Base-by-base conservation (phyloP, 2,113 vertebrate genomes). In the Tringa solitaria region DNA sequence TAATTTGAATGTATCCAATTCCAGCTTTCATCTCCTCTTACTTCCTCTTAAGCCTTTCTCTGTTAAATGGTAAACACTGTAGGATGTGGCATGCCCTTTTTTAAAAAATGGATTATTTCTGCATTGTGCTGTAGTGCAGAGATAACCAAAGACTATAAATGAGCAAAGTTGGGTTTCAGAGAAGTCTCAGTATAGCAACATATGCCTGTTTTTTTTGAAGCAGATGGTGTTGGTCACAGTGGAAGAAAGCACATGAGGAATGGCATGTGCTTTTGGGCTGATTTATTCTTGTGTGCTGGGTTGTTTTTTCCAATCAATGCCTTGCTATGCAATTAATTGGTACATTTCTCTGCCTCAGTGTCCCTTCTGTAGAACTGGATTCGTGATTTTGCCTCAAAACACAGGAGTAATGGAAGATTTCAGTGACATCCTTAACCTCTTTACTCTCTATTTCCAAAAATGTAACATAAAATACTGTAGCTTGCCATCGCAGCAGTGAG, bases 171-270 rank as follows among this genome's bases (percentile, higher is more conserved):
- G 35, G 50, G 51, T 63, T 93, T 89, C 87, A 87, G 51, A 74
- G 32, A 82, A 91, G 37, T 37, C 64, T 95, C 43, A 54, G 1
- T 67, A n/a, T 4, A 81, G n/a, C 69, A 81, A n/a, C 64, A 89
- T 91, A 91, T 63, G 92, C 19, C 19, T 83, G 24, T 46, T 60
- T 16, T 16, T 82, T 64, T 69, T 68, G 3, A 77, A 90, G 78
- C 84, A 95, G 85, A 85, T 91, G 86, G 79, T 64, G 30, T 45
- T 84, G 73, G 86, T 90, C 73, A 68, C 68, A 78, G 91, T 46
- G 28, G 76, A 90, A 90, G 75, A 41, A 73, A 90, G 50, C 56
- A 90, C 57, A 72, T 45, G 53, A 50, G 54, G 35, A 94, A 69
- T 57, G 37, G 53, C 6, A 23, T 20, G n/a, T 0, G 0, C 28